A percentile compares a stretch with the other conserved stretches of the same genome.
phyloP scores from a whole-genome alignment of 2,113 vertebrate genomes.

The Boleophthalmus pectinirostris region DNA sequence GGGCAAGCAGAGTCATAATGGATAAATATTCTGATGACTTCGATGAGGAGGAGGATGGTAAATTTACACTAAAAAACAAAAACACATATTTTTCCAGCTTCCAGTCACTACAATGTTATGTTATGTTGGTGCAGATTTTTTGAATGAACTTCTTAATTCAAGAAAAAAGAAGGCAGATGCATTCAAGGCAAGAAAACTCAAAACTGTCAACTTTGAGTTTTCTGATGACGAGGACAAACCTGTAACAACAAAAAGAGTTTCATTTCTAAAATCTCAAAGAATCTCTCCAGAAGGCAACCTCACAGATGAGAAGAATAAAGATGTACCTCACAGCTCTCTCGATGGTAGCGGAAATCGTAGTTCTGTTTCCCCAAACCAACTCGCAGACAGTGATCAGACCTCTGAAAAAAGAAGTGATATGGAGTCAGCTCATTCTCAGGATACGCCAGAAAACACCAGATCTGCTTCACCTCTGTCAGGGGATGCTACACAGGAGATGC shows the following conservation, averaged over 20 bases:
- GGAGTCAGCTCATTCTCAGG: conserved; percentile 18
- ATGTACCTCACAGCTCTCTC: background rate
- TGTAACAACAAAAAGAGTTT: conserved; percentile 69
- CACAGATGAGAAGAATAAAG: conserved; percentile 15
- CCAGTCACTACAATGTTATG: background rate
- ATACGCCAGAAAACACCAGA: conserved; percentile 24
- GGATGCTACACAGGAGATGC: conserved; percentile 43
- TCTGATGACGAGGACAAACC: conserved; percentile 78
- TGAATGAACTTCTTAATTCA: conserved; percentile 64
- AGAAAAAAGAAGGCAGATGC: conserved; percentile 60
- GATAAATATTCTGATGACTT: conserved; percentile 78
- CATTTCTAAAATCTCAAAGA: conserved; percentile 77
- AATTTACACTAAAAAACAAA: conserved; percentile 1
- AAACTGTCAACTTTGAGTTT: conserved; percentile 74
- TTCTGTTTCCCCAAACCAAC: conserved; percentile 22
- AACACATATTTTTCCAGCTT: background rate
- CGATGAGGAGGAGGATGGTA: conserved; percentile 79
- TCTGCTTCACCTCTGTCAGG: conserved; percentile 52
- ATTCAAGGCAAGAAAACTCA: conserved; percentile 64
- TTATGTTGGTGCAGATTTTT: conserved; percentile 60
- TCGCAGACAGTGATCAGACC: conserved; percentile 17
- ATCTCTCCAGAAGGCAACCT: conserved; percentile 12
- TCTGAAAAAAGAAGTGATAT: conserved; percentile 17
- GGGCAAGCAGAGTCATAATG: conserved; percentile 64
- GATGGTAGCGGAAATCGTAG: background rate